These are phyloP conservation scores for Crocidura indochinensis DNA, from an alignment of 2,797 vertebrate genomes.

Conservation along the genomic window DNA sequence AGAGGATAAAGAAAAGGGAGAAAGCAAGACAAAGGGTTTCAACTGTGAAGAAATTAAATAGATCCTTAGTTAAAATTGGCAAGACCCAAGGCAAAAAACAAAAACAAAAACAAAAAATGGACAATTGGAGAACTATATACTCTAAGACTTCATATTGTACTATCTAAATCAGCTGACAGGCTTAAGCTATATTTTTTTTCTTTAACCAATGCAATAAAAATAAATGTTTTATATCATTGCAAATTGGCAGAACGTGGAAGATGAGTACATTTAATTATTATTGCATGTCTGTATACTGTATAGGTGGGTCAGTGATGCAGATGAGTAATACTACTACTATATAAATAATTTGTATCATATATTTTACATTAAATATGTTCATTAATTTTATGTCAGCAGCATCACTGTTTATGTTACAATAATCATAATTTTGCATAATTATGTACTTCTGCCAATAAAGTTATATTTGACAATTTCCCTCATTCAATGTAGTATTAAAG, in stretches of 20 bases:
- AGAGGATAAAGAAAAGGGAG: background rate
- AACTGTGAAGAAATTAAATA: background rate
- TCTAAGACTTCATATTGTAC: constrained; percentile 37
- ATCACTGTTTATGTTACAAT: constrained; percentile 24
- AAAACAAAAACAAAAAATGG: too few species aligned
- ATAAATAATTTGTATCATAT: constrained; percentile 65
- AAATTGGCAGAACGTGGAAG: constrained; percentile 55
- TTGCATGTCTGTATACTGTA: constrained; percentile 14
- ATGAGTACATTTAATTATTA: constrained; percentile 23
- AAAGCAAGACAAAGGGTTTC: background rate
- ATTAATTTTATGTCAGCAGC: constrained; percentile 51
- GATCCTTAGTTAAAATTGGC: background rate
- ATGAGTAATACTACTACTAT: constrained; percentile 26
- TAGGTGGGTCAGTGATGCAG: background rate
- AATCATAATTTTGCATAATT: constrained; percentile 67
- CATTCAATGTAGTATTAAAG: constrained; percentile 27
- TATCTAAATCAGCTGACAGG: constrained; percentile 37
- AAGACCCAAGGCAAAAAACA: background rate
- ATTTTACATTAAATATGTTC: constrained; percentile 63
- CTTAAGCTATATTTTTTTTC: constrained; percentile 41
- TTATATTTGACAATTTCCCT: constrained; percentile 39
- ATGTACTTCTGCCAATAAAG: constrained; percentile 36
- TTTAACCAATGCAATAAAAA: constrained; percentile 45
- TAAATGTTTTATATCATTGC: constrained; percentile 31
- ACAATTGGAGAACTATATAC: background rate